Percentiles rank a stretch among this genome's conserved stretches.
Evolutionary conservation across 2,797 vertebrate genomes (phyloP).

Genomic region (Bufotes viridis): DNA sequence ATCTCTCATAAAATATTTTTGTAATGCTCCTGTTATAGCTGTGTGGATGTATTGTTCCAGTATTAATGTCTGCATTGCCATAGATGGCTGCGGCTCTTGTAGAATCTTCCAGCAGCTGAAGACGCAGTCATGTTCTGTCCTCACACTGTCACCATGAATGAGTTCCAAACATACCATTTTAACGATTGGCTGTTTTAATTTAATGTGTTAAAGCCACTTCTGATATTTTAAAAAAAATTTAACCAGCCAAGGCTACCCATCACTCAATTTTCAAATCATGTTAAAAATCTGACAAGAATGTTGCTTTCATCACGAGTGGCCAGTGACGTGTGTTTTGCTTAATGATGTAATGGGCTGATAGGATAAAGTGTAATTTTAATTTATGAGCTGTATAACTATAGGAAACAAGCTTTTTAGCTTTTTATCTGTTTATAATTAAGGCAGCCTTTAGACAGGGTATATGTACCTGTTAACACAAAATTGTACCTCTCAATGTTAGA

Average conservation of each 20-base stretch:
- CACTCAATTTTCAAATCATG: neutral
- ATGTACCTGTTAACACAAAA: conserved; percentile 8
- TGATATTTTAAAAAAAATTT: neutral
- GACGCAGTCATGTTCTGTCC: too few relatives aligned
- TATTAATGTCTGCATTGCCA: conserved; percentile 4
- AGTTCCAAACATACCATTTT: neutral
- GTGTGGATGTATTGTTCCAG: conserved; percentile 14
- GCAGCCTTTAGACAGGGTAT: neutral
- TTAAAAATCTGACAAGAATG: neutral
- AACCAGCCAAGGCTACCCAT: neutral
- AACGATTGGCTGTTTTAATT: neutral
- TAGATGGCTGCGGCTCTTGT: neutral
- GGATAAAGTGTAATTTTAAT: neutral
- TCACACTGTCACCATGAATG: neutral
- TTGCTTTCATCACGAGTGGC: neutral
- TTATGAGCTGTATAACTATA: neutral
- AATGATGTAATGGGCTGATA: neutral
- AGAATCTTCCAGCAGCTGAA: neutral
- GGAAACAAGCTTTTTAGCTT: neutral
- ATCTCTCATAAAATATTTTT: neutral
- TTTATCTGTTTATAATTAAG: neutral
- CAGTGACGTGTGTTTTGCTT: neutral
- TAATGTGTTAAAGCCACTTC: neutral
- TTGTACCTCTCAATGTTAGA: neutral
- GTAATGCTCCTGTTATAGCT: neutral